A percentile compares a stretch with the other conserved stretches of the same genome.
Evolutionary conservation across 2,113 vertebrate species (phyloP).

Genomic region (Oncorhynchus tshawytscha): DNA sequence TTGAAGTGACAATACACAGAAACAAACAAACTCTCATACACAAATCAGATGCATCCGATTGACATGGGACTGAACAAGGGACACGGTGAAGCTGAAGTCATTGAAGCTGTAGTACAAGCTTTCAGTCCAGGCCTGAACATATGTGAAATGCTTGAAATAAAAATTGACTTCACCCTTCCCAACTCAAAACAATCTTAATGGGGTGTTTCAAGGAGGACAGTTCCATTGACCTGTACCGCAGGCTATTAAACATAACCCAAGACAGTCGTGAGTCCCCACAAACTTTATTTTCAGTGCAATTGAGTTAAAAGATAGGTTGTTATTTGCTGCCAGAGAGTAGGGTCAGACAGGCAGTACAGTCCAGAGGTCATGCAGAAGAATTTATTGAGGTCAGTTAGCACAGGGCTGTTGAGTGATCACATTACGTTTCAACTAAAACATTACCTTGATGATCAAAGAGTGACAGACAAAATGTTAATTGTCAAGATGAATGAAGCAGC

Average conservation of each 20-base stretch:
- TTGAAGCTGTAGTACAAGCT: slow-evolving; percentile 10
- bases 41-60: slow-evolving; percentile 24
- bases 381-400: slow-evolving; percentile 14
- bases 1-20: slow-evolving; percentile 17
- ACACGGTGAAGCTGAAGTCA: slow-evolving; percentile 2
- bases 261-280: slow-evolving; percentile 24
- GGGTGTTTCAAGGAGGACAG: slow-evolving; percentile 45
- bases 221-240: slow-evolving; percentile 32
- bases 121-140: slow-evolving; percentile 21
- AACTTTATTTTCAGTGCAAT: slow-evolving; percentile 17
- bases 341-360: slow-evolving; percentile 30
- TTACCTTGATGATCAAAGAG: slow-evolving; percentile 24
- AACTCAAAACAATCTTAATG: slow-evolving; percentile 41
- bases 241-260: slow-evolving; percentile 22
- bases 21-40: slow-evolving; percentile 25
- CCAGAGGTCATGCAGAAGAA: slow-evolving; percentile 36
- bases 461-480: slow-evolving; percentile 29
- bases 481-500: slow-evolving; percentile 34
- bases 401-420: slow-evolving; percentile 24
- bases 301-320: slow-evolving; percentile 28
- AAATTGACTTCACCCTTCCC: slow-evolving; percentile 1
- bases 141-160: slow-evolving; percentile 31
- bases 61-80: slow-evolving; percentile 20
- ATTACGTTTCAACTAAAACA: slow-evolving; percentile 34
- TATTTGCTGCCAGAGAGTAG: slow-evolving; percentile 14